These are phyloP conservation scores for Hydrotaea cyrtoneurina DNA, from an alignment of 2,888 invertebrate species.

Conservation along the genomic window DNA sequence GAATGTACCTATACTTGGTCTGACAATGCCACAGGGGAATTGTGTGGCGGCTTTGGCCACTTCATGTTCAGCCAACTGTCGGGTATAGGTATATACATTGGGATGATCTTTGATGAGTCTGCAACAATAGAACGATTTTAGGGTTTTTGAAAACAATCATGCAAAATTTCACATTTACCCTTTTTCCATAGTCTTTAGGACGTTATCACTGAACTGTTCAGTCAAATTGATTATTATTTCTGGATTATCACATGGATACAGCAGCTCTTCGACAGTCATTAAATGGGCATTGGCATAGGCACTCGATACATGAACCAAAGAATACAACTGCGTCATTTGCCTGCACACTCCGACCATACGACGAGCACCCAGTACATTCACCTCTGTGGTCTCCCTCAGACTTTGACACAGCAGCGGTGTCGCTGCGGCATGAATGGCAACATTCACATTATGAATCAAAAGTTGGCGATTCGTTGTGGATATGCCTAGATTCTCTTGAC, in stretches of 20 bases:
- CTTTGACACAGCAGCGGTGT: slow-evolving; percentile 95
- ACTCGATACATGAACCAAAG: slow-evolving; percentile 95
- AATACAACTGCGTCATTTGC: slow-evolving; percentile 88
- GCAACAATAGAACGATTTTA: slow-evolving; percentile 20
- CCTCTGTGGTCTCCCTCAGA: slow-evolving; percentile 87
- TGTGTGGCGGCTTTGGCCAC: slow-evolving; percentile 86
- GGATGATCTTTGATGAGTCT: slow-evolving; percentile 90
- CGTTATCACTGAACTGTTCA: slow-evolving; percentile 84
- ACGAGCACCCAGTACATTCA: slow-evolving; percentile 86
- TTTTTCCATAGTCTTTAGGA: slow-evolving; percentile 85
- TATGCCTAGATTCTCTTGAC: slow-evolving; percentile 87
- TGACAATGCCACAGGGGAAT: slow-evolving; percentile 92
- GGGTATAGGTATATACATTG: slow-evolving; percentile 97
- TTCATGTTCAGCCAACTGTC: slow-evolving; percentile 96
- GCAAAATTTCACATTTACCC: slow-evolving; percentile 81
- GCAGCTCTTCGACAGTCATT: slow-evolving; percentile 87
- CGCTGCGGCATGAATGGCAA: slow-evolving; percentile 97
- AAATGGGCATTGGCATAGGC: slow-evolving; percentile 95
- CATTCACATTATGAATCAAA: slow-evolving; percentile 88
- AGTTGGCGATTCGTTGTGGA: slow-evolving; percentile 84
- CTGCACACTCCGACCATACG: slow-evolving; percentile 90
- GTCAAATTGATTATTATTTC: slow-evolving; percentile 86
- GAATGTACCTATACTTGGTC: slow-evolving; percentile 95
- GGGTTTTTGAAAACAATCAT: too few relatives aligned
- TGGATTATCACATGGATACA: slow-evolving; percentile 90